phyloP scores from a whole-genome alignment of 2,797 vertebrate genomes.

The Artibeus jamaicensis region DNA sequence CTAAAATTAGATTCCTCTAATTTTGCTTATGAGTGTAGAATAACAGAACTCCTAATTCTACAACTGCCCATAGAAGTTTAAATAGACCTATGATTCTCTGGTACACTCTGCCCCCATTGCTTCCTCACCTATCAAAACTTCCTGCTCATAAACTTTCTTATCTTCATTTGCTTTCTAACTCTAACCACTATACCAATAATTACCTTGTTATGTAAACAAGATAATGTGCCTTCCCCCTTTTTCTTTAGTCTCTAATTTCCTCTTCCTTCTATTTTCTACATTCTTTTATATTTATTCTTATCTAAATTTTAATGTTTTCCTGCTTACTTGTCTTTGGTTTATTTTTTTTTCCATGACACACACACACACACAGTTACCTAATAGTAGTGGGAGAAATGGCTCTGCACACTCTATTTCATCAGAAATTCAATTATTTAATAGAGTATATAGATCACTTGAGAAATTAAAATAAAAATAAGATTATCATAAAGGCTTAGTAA shows the following conservation, averaged over 20 bases:
- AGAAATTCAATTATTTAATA: neutral
- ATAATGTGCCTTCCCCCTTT: neutral
- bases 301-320: neutral
- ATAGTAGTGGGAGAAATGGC: neutral
- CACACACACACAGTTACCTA: neutral
- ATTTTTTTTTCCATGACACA: neutral
- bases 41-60: neutral
- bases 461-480: neutral
- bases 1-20: neutral
- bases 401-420: neutral
- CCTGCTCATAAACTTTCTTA: neutral
- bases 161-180: neutral
- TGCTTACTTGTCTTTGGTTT: neutral
- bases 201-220: no score
- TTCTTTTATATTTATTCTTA: neutral
- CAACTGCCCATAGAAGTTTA: neutral
- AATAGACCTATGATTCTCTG: neutral
- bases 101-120: no score
- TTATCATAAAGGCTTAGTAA: neutral
- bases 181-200: neutral
- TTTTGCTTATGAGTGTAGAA: neutral
- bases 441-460: neutral
- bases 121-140: neutral
- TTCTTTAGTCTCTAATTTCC: neutral
- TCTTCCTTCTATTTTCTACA: neutral